A percentile compares a stretch with the other conserved stretches of the same genome.
Conservation (phyloP, 2,888 invertebrate species). For the Oscheius sp. region DNA sequence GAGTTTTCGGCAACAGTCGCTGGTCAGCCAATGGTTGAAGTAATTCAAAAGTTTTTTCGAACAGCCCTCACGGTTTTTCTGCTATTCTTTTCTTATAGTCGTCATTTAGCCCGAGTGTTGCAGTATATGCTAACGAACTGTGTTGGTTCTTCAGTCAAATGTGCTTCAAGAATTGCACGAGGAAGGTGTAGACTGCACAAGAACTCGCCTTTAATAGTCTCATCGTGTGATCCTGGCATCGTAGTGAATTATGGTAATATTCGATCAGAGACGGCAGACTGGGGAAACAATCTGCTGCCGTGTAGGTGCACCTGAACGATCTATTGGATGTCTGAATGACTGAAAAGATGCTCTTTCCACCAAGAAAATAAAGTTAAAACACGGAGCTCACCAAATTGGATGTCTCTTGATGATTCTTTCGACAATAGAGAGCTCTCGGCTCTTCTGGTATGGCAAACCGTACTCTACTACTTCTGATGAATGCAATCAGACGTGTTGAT, state of each 20-base stretch:
- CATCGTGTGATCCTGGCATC: neutral
- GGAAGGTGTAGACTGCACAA: neutral
- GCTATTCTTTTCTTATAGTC: no score
- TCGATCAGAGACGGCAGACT: constrained; percentile 13
- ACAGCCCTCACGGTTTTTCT: no score
- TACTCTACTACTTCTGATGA: no score
- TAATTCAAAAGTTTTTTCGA: no score
- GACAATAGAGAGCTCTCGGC: neutral
- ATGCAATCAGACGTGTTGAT: no score
- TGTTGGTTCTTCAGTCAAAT: neutral
- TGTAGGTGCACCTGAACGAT: constrained; percentile 7
- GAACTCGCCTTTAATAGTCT: constrained; percentile 4
- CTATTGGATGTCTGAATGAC: neutral
- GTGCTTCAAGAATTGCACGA: neutral
- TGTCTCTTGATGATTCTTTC: constrained; percentile 14
- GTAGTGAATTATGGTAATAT: constrained; percentile 8
- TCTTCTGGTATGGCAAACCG: no score
- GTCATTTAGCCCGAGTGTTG: no score
- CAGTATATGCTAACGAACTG: constrained; percentile 9
- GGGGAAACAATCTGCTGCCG: constrained; percentile 5
- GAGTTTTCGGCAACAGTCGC: no score
- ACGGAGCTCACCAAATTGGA: constrained; percentile 8
- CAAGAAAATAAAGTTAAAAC: neutral
- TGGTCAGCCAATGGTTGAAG: no score
- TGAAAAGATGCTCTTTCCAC: neutral